Evolutionary conservation across 1,140 invertebrate genomes (phyloP).

Genomic region (Calephelis virginiensis): DNA sequence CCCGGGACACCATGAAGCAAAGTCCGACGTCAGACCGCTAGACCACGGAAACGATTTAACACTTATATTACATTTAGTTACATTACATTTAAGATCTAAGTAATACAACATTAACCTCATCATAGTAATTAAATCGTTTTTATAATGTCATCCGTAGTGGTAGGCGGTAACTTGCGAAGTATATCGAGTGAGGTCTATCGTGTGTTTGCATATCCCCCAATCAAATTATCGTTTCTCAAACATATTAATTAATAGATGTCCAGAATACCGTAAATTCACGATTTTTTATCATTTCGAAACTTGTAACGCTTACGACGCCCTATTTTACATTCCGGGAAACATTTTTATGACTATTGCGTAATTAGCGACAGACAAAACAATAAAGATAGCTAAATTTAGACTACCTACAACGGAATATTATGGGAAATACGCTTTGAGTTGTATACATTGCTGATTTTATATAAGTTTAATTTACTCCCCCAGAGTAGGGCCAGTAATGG

Average conservation of each 20-base stretch:
- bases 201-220: neutral
- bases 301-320: constrained; percentile 39
- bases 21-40: too few relatives aligned
- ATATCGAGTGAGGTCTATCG: too few relatives aligned
- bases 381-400: constrained; percentile 47
- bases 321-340: constrained; percentile 51
- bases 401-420: constrained; percentile 20
- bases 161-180: too few relatives aligned
- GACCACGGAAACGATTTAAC: too few relatives aligned
- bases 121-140: too few relatives aligned
- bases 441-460: constrained; percentile 32
- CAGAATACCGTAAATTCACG: neutral
- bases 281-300: constrained; percentile 40
- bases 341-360: constrained; percentile 45
- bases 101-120: too few relatives aligned
- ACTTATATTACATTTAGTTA: too few relatives aligned
- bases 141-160: too few relatives aligned
- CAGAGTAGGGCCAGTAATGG: constrained; percentile 28
- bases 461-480: neutral
- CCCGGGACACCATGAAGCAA: too few relatives aligned
- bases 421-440: constrained; percentile 18
- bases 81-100: too few relatives aligned
- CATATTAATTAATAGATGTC: neutral
- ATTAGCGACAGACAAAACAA: constrained; percentile 58
- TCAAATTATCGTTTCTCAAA: neutral